Evolutionary conservation across 1,140 invertebrate species (phyloP), one percentile per base, ranked within the genome.

Genomic region (Aphaenogaster floridana): DNA sequence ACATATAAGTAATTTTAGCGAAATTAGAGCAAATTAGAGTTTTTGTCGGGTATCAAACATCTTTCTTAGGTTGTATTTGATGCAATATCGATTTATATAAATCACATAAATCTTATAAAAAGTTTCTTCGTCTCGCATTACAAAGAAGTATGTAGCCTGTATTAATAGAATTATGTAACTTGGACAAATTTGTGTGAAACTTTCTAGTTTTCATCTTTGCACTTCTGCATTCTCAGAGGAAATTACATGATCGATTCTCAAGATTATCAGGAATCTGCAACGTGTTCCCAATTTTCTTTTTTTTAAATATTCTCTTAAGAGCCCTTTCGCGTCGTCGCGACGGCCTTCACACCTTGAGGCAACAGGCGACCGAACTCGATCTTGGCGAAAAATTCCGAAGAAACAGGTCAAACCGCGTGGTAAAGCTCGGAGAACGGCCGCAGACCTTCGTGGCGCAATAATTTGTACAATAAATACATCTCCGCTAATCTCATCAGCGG

Each of bases 391-490:
- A 79, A 79, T 68, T 68, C 13, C 21, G 15, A 66, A 42, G 21
- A 86, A 86, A 86, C 45, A 79, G 74, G 74, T 79, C 72, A 42
- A 64, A 66, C 74, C 45, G 48, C 28, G 36, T 52, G 28, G 11
- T 36, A 28, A 72, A 63, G 15, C 68, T 21, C 28, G 6, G 34
- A 42, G 34, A 71, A 89, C 71, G 45, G 17, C 57, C 34, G n/a
- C n/a, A 39, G 34, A 63, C 61, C 21, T 48, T 39, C 42, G 21
- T 45, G 48, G n/a, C 11, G 59, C 5, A 63, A 57, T 90, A 90
- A 90, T 90, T 79, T 28, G 39, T 59, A 74, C 79, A n/a, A 87
- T 84, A 90, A 90, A 90, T 79, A 90, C 72, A 15, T 34, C 50
- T 11, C 3, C 28, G 88, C 79, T 90, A 87, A 90, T 90, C 63